phyloP scores from a whole-genome alignment of 2,797 vertebrate genomes.

The Phrynocephalus guinanensis region DNA sequence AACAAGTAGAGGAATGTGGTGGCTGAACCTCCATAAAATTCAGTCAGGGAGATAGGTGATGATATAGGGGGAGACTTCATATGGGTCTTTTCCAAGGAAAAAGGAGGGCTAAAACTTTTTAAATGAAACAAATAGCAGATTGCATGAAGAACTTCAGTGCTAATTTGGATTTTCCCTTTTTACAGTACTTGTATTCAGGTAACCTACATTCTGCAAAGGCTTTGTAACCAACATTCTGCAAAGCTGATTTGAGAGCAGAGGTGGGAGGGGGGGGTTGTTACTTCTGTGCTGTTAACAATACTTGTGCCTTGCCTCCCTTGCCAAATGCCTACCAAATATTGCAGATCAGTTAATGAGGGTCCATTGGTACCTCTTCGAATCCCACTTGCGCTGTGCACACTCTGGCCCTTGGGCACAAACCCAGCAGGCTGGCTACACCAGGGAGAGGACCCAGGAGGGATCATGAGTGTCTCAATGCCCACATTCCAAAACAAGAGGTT shows the following conservation, averaged over 20 bases:
- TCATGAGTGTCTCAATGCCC: constrained; percentile 22
- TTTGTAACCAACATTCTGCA: neutral
- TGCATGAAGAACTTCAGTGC: neutral
- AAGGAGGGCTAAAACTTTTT: too few relatives aligned
- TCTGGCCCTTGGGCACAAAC: neutral
- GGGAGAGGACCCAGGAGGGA: constrained; percentile 30
- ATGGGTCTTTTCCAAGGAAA: neutral
- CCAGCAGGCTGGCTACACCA: neutral
- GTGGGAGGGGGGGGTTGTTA: neutral
- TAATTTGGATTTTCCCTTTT: neutral
- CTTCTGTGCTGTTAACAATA: neutral
- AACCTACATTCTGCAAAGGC: too few relatives aligned
- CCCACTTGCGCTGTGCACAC: neutral
- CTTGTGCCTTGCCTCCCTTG: neutral
- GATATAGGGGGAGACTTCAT: neutral
- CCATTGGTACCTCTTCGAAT: neutral
- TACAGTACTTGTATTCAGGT: neutral
- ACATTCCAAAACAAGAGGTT: constrained; percentile 69
- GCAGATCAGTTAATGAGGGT: neutral
- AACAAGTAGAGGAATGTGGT: neutral
- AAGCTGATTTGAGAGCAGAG: neutral
- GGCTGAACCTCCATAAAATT: neutral
- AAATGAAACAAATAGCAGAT: neutral
- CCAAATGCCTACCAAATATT: constrained; percentile 1
- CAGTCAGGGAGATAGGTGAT: neutral